phyloP scores from a whole-genome alignment of 2,888 invertebrate genomes.

The Isoperla grammatica region DNA sequence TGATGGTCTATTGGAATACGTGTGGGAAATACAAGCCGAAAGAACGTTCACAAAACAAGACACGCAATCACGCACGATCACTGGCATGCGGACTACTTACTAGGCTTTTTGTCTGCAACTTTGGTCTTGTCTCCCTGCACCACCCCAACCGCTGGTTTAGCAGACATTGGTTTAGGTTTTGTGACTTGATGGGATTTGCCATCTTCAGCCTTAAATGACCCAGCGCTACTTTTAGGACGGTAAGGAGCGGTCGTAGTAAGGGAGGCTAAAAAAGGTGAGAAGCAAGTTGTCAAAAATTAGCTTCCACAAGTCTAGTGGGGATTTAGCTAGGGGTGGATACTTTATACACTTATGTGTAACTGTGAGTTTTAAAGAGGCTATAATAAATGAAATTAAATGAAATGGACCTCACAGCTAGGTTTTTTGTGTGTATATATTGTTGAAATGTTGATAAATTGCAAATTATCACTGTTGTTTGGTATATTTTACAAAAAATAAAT shows the following conservation, averaged over 20 bases:
- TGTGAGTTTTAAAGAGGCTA: no score
- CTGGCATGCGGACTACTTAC: conserved; percentile 28
- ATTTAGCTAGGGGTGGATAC: no score
- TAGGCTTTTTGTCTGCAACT: conserved; percentile 31
- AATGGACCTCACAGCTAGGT: no score
- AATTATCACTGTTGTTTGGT: no score
- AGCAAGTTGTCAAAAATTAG: conserved; percentile 36
- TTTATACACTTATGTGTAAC: no score
- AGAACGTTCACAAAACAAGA: neutral
- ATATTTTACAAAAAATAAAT: no score
- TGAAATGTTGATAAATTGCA: no score
- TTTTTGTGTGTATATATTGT: no score
- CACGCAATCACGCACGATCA: neutral
- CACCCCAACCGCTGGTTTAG: conserved; percentile 31
- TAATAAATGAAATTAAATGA: no score
- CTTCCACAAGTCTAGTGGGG: conserved; percentile 14
- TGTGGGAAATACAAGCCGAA: neutral
- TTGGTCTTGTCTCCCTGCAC: conserved; percentile 31
- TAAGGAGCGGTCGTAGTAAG: conserved; percentile 68
- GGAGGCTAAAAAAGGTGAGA: conserved; percentile 59
- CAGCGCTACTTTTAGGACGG: conserved; percentile 61
- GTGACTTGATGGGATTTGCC: conserved; percentile 31
- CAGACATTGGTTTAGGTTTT: conserved; percentile 32
- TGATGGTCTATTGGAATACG: no score
- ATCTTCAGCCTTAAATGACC: conserved; percentile 45